Conservation (phyloP, 2,888 invertebrate species). For the Vesta saturnalis region DNA sequence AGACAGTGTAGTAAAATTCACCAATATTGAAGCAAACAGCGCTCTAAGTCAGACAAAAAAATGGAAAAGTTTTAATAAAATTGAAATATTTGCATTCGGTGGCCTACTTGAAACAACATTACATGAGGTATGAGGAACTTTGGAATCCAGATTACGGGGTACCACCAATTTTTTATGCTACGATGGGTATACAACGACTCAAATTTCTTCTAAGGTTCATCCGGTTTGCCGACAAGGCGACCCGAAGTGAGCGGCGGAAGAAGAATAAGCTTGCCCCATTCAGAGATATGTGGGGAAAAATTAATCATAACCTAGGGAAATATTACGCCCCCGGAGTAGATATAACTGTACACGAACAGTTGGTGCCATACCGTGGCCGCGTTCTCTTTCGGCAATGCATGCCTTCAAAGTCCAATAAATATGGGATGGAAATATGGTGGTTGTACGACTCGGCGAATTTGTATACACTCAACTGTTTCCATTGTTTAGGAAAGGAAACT, state of each 20-base stretch:
- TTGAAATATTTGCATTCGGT: not conserved
- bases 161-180: not conserved
- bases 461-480: conserved; percentile 14
- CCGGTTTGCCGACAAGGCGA: no score
- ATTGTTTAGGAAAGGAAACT: conserved; percentile 14
- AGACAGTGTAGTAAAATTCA: no score
- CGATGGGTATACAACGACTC: not conserved
- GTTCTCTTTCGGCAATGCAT: conserved; percentile 29
- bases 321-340: conserved; percentile 30
- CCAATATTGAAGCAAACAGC: not conserved
- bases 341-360: conserved; percentile 26
- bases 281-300: no score
- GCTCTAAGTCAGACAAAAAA: not conserved
- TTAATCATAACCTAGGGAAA: conserved; percentile 16
- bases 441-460: conserved; percentile 16
- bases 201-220: not conserved
- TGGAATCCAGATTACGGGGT: not conserved
- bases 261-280: conserved; percentile 15
- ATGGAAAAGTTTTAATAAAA: not conserved
- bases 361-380: conserved; percentile 25
- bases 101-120: not conserved
- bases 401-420: conserved; percentile 15
- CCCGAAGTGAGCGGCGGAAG: no score
- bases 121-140: not conserved
- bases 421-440: conserved; percentile 26